Evolutionary conservation across 2,113 vertebrate species (phyloP).

Genomic region (Carlito syrichta): DNA sequence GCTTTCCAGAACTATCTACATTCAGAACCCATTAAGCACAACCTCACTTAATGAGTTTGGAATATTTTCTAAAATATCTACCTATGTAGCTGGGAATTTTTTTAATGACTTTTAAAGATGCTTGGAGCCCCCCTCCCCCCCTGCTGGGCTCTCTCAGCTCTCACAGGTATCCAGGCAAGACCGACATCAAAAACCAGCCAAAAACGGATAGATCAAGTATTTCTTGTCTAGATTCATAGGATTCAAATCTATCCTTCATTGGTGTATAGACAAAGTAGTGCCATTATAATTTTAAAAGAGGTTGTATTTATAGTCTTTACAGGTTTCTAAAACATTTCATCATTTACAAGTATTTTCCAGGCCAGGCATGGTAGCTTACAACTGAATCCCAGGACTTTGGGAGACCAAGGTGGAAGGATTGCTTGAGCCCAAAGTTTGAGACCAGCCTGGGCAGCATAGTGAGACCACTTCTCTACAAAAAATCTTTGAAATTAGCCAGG

Average conservation of each 20-base stretch:
- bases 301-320: neutral
- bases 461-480: too few species aligned
- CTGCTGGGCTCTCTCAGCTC: neutral
- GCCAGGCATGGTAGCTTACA: too few species aligned
- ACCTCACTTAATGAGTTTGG: neutral
- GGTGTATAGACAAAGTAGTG: neutral
- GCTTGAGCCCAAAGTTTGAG: too few species aligned
- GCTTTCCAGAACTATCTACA: constrained; percentile 1
- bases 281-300: neutral
- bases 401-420: too few species aligned
- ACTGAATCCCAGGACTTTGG: too few species aligned
- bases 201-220: neutral
- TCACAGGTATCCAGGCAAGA: neutral
- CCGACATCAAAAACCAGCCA: neutral
- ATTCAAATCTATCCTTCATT: constrained; percentile 26
- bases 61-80: constrained; percentile 9
- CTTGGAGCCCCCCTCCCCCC: neutral
- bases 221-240: neutral
- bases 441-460: too few species aligned
- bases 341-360: constrained; percentile 36
- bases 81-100: neutral
- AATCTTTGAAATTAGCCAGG: too few species aligned
- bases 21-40: neutral
- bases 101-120: neutral
- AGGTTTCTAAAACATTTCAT: constrained; percentile 1